phyloP scores from a whole-genome alignment of 2,797 vertebrate species.

The Phylloscopus collybita region DNA sequence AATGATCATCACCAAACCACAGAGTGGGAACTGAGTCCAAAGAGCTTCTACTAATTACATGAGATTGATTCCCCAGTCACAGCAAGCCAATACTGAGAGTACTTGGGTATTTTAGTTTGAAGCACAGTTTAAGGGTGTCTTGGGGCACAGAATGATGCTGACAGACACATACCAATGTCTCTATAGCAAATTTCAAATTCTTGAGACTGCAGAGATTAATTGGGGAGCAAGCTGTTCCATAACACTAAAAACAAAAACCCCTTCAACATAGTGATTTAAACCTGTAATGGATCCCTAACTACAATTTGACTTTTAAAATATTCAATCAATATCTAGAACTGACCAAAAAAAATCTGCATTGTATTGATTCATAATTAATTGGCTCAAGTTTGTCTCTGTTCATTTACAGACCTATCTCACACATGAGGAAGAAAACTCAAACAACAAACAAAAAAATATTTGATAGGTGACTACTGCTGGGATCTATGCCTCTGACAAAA shows the following conservation, averaged over 20 bases:
- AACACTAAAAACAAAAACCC: neutral
- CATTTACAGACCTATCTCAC: neutral
- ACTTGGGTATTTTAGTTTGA: neutral
- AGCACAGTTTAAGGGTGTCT: neutral
- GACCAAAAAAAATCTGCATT: neutral
- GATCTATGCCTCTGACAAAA: neutral
- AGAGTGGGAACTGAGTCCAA: neutral
- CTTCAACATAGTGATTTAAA: neutral
- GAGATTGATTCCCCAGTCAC: neutral
- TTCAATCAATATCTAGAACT: neutral
- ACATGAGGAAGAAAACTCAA: neutral
- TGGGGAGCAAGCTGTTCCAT: neutral
- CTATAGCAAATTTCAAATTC: neutral
- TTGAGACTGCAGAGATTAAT: neutral
- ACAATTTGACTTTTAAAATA: neutral
- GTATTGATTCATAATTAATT: neutral
- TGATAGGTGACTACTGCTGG: neutral
- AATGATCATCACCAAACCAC: neutral
- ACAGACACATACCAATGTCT: neutral
- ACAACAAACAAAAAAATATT: neutral
- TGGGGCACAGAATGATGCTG: neutral
- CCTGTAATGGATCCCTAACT: neutral
- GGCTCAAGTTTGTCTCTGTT: neutral
- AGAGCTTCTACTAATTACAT: neutral
- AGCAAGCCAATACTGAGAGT: neutral